Evolutionary conservation across 2,113 vertebrate species (phyloP).

Genomic region (Trogon surrucura): DNA sequence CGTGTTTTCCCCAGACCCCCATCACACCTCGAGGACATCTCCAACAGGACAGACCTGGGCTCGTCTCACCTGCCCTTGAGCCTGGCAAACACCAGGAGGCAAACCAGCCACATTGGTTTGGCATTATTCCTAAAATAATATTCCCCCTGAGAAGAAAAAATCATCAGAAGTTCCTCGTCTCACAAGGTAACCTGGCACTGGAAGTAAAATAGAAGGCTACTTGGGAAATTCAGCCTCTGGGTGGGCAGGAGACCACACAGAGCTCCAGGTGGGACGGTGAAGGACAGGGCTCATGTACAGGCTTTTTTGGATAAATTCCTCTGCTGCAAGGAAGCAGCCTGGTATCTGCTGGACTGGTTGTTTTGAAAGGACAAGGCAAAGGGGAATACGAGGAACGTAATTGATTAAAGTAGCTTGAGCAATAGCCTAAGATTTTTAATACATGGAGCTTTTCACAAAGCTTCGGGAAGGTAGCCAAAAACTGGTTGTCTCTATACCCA

Average conservation of each 20-base stretch:
- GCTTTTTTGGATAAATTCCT: not conserved
- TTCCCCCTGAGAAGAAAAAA: not conserved
- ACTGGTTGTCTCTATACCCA: not conserved
- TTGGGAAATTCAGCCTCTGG: not conserved
- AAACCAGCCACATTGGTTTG: not conserved
- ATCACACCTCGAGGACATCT: not conserved
- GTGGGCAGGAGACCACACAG: fast-evolving
- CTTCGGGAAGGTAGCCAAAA: not conserved
- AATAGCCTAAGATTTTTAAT: not conserved
- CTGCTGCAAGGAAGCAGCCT: not conserved
- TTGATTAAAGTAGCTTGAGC: not conserved
- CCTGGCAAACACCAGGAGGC: not conserved
- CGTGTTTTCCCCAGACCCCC: not conserved
- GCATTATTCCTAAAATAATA: not conserved
- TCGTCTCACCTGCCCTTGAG: not conserved
- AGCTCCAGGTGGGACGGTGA: not conserved
- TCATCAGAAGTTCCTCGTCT: not conserved
- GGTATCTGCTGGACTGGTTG: not conserved
- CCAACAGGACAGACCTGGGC: not conserved
- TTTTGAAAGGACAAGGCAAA: not conserved
- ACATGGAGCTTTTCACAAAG: not conserved
- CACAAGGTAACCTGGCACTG: not conserved
- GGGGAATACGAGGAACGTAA: not conserved
- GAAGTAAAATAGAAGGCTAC: not conserved
- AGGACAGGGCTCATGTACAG: not conserved